These are phyloP conservation scores for Microchrysa polita DNA, from an alignment of 2,888 invertebrate genomes.

Conservation along the genomic window DNA sequence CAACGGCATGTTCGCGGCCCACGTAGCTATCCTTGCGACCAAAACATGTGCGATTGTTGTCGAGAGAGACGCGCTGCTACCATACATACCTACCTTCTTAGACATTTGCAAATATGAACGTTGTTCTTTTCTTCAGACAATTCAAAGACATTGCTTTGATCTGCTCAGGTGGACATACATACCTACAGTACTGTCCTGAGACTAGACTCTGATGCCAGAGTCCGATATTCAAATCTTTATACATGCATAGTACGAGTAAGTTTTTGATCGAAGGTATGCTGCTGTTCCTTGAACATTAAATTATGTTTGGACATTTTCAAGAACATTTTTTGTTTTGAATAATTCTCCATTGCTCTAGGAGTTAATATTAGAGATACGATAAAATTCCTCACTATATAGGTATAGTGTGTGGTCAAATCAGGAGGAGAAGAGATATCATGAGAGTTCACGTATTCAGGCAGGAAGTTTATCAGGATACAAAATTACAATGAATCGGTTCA, in stretches of 20 bases:
- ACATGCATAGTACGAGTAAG: constrained; percentile 37
- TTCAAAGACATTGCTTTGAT: background rate
- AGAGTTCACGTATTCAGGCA: too few relatives aligned
- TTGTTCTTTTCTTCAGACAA: background rate
- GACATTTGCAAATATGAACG: constrained; percentile 24
- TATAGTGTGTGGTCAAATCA: background rate
- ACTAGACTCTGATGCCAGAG: constrained; percentile 31
- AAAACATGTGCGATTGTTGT: constrained; percentile 18
- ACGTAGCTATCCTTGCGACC: constrained; percentile 19
- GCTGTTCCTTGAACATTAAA: constrained; percentile 25
- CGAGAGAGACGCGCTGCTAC: constrained; percentile 2
- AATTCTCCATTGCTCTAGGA: constrained; percentile 20
- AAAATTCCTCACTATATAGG: constrained; percentile 7
- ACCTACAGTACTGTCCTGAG: constrained; percentile 15
- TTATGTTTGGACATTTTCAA: constrained; percentile 32
- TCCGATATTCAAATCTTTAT: constrained; percentile 35
- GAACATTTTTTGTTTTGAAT: constrained; percentile 35
- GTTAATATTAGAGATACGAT: too few relatives aligned
- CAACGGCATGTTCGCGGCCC: constrained; percentile 40
- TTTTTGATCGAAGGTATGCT: constrained; percentile 11
- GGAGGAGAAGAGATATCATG: too few relatives aligned
- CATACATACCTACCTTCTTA: too few relatives aligned
- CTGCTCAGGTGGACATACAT: constrained; percentile 25
- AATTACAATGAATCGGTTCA: too few relatives aligned
- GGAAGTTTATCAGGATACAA: too few relatives aligned